Base-by-base conservation (phyloP, 2,113 vertebrate species). In the Calyptommatus sinebrachiatus region DNA sequence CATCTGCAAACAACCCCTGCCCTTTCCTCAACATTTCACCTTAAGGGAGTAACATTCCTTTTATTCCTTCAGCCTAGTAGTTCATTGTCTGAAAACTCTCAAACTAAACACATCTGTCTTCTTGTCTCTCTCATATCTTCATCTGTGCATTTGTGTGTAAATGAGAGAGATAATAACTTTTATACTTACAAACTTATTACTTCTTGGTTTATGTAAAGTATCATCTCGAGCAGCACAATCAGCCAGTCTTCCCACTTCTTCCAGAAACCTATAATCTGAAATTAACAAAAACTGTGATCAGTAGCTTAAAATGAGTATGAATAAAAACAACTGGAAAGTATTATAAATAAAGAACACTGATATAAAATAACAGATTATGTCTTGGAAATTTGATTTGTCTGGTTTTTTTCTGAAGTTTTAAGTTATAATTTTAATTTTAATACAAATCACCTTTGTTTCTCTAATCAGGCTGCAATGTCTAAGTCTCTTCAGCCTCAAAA, bases 221-320 rank as follows among this genome's bases (percentile, higher is more conserved):
- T 24, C 7, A 83, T 97, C 96, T 92, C 98, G 96, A 86, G 89
- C 94, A 82, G 97, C 93, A n/a, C 95, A 77, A 63, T 97, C 97
- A 35, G 96, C 94, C 88, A 96, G 92, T 83, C 98, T 95, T 80
- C 96, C 97, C 0, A 96, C 95, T 31, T 99, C 98, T 94, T 99
- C 98, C 89, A 99, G 94, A 86, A 99, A 97, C 77, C 97, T 94
- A 92, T 99, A 99, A 94, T 99, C 98, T 99, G 82, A 74, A 90
- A 22, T 78, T 70, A 63, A 85, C n/a, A 88, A 61, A 73, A 68
- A 82, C 48, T 77, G 22, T 24, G 20, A 63, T 62, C 1, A 7
- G 4, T 71, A 69, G 50, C 0, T 7, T 41, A 66, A 67, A 71
- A 82, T 14, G 5, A 68, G 35, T 12, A 83, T 50, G 11, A 53